Conservation (phyloP, 2,797 vertebrate genomes). For the Hephaestus fuliginosus region DNA sequence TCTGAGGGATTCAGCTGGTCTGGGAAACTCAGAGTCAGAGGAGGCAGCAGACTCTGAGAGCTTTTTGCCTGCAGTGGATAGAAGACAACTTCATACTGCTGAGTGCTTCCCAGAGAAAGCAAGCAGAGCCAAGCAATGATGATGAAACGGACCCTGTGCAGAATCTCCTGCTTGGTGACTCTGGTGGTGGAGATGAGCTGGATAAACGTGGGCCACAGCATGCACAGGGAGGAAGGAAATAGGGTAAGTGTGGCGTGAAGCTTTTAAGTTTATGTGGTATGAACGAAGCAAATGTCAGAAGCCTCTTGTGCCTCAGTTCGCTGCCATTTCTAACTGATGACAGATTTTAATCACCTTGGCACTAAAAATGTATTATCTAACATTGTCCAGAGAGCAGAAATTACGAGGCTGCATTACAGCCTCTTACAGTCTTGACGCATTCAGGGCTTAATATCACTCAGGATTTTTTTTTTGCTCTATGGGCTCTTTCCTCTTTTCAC, state of each 20-base stretch:
- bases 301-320: not conserved
- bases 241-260: constrained; percentile 61
- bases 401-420: not conserved
- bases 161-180: constrained; percentile 71
- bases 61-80: constrained; percentile 38
- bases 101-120: constrained; percentile 34
- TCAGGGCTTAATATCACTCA: not conserved
- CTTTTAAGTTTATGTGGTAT: not conserved
- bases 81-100: constrained; percentile 21
- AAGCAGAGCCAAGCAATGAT: constrained; percentile 29
- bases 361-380: not conserved
- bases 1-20: constrained; percentile 65
- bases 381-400: not conserved
- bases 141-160: constrained; percentile 63
- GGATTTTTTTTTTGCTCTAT: not conserved
- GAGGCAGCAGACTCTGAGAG: constrained; percentile 52
- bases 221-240: constrained; percentile 62
- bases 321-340: not conserved
- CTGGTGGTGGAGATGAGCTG: constrained; percentile 78
- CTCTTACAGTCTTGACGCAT: not conserved
- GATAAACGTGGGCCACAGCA: constrained; percentile 64
- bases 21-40: constrained; percentile 54
- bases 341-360: not conserved
- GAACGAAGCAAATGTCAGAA: not conserved
- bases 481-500: not conserved